Base-by-base conservation (phyloP, 2,113 vertebrate genomes). In the Neodontobutis hainanensis region DNA sequence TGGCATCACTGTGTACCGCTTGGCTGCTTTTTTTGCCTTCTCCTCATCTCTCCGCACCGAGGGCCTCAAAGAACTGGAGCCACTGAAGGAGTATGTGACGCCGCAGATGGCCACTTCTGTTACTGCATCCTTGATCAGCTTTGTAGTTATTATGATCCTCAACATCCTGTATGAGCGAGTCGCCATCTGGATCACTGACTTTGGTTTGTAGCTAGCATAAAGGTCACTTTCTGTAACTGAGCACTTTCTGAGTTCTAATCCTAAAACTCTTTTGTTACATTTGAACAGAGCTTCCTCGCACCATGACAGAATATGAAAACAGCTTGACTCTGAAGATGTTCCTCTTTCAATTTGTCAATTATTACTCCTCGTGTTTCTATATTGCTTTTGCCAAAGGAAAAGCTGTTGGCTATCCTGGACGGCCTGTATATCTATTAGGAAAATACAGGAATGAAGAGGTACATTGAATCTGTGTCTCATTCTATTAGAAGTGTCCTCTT, bases 311-410 rank as follows among this genome's bases (percentile, higher is more conserved):
- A 56, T 98, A 97, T 70, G 96, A 98, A 87, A 96, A 98, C 84
- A 97, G 96, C 79, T 72, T 98, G 56, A 98, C 96, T 14, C 92
- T 95, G 88, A 98, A 98, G 93, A 98, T 97, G 95, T 98, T 98
- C 88, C 90, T 97, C 66, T 97, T 98, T 85, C 96, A 97, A 68
- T 98, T 98, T 50, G 96, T 97, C 87, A 97, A 98, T 90, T 98
- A 98, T 73, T 98, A 97, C 81, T 97, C 96, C 16, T 97, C 95
- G 0, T 98, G 96, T 65, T 97, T 98, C 92, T 98, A 98, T 81
- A 96, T 98, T 58, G 96, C 96, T 2, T 98, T 98, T 65, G 94
- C 93, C 59, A 98, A 98, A 88, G 96, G 96, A 60, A 98, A 95
- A 87, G 93, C 93, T 38, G 95, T 97, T 0, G 94, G 96, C 27